Conservation (phyloP, 2,888 invertebrate species). For the Acanthosepion pharaonis region DNA sequence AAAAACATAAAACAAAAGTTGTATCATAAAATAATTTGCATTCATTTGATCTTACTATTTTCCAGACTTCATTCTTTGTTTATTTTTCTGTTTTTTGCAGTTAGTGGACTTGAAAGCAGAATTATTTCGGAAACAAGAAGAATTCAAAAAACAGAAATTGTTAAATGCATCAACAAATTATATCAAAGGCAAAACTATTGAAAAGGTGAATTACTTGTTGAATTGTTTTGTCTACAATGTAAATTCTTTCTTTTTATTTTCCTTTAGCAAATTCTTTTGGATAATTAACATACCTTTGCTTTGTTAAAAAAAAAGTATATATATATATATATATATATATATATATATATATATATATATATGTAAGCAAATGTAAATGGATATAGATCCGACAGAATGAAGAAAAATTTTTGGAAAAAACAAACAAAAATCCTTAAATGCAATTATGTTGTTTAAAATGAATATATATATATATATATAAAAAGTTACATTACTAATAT, state of each 20-base stretch:
- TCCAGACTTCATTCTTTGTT: background rate
- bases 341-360: no score
- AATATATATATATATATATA: no score
- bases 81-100: slow-evolving; percentile 58
- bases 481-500: no score
- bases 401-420: no score
- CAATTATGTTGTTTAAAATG: no score
- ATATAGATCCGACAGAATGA: no score
- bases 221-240: background rate
- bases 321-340: no score
- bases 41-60: background rate
- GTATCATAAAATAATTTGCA: background rate
- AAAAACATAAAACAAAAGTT: background rate
- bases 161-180: slow-evolving; percentile 55
- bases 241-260: background rate
- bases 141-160: slow-evolving; percentile 77
- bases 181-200: slow-evolving; percentile 60
- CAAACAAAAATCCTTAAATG: no score
- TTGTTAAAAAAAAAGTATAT: no score
- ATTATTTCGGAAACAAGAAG: slow-evolving; percentile 88
- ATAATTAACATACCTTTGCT: no score
- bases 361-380: no score
- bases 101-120: slow-evolving; percentile 86
- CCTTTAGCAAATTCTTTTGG: no score
- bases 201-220: slow-evolving; percentile 57